These are phyloP conservation scores for Rattus rattus DNA, from an alignment of 2,113 vertebrate species.

Conservation along the genomic window DNA sequence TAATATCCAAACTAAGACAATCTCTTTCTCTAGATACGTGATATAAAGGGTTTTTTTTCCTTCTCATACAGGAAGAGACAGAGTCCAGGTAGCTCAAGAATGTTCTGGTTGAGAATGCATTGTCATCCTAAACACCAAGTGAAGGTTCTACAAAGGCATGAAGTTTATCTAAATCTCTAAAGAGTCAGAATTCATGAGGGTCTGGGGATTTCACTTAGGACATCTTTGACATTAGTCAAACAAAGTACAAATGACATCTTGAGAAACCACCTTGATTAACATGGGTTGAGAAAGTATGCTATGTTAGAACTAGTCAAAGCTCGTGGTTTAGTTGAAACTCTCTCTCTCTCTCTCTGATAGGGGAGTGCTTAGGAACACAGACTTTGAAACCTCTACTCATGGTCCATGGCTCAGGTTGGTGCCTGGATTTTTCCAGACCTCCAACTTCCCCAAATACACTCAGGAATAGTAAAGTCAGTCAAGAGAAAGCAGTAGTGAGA, in stretches of 20 bases:
- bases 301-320: background rate
- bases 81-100: background rate
- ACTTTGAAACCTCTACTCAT: background rate
- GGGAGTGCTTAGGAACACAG: background rate
- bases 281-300: background rate
- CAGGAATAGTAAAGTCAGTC: background rate
- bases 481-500: background rate
- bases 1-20: background rate
- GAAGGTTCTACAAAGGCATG: background rate
- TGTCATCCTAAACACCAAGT: background rate
- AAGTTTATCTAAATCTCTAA: background rate
- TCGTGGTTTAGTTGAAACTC: background rate
- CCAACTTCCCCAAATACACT: background rate
- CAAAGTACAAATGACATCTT: background rate
- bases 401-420: background rate
- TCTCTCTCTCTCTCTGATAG: background rate
- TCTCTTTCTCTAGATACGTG: background rate
- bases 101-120: background rate
- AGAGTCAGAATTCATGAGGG: background rate
- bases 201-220: background rate
- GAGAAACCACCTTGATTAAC: constrained; percentile 6
- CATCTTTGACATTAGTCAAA: background rate
- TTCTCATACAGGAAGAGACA: background rate
- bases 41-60: background rate
- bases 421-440: background rate